Conservation (phyloP, 2,888 invertebrate species). For the Drosophila picticornis region DNA sequence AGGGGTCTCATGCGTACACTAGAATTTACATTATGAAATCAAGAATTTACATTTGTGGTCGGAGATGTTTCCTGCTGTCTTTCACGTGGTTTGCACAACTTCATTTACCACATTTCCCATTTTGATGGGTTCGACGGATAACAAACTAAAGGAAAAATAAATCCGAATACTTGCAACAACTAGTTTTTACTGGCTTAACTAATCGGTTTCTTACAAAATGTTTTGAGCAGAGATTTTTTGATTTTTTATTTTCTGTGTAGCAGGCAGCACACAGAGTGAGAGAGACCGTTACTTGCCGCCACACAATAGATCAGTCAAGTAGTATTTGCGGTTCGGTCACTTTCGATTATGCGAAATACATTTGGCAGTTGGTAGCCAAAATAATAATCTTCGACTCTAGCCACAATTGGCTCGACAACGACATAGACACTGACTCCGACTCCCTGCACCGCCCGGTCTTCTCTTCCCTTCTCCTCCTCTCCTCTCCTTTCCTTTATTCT, state of each 20-base stretch:
- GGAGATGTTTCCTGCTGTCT: background rate
- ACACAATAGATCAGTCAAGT: slow-evolving; percentile 71
- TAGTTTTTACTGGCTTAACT: background rate
- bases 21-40: background rate
- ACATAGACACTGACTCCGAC: slow-evolving; percentile 10
- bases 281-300: slow-evolving; percentile 33
- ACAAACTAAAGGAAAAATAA: background rate
- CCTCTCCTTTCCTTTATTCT: background rate
- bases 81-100: background rate
- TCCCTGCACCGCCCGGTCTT: slow-evolving; percentile 3
- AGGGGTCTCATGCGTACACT: background rate
- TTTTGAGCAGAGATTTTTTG: background rate
- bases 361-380: slow-evolving; percentile 76
- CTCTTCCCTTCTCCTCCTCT: background rate
- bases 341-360: slow-evolving; percentile 80
- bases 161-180: background rate
- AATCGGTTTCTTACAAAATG: background rate
- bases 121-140: background rate
- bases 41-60: background rate
- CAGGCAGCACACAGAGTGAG: background rate
- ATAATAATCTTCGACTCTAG: slow-evolving; percentile 71
- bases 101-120: background rate
- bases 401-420: slow-evolving; percentile 53
- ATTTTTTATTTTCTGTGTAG: background rate
- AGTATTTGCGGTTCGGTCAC: slow-evolving; percentile 77